A percentile compares a stretch with the other conserved stretches of the same genome.
Evolutionary conservation across 2,113 vertebrate species (phyloP).

Genomic region (Corvus cornix): DNA sequence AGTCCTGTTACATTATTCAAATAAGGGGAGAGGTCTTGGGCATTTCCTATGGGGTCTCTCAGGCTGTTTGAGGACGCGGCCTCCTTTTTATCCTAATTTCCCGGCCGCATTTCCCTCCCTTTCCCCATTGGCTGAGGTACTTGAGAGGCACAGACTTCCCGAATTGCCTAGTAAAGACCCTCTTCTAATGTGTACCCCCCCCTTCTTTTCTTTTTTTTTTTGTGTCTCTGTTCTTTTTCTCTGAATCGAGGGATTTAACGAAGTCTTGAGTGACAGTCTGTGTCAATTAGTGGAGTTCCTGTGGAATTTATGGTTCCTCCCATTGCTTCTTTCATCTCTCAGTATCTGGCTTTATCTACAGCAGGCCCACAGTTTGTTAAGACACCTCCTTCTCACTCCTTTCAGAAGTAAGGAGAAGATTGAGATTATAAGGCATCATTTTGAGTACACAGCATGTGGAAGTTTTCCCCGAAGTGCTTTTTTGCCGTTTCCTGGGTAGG

Average conservation of each 20-base stretch:
- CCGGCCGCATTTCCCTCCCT: neutral
- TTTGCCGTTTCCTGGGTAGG: fast-evolving
- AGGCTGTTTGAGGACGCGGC: neutral
- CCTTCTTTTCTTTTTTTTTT: neutral
- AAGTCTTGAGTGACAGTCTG: neutral
- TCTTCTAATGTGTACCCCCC: neutral
- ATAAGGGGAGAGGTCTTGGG: neutral
- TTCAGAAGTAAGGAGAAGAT: fast-evolving
- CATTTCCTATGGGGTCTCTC: neutral
- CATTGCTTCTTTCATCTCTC: neutral
- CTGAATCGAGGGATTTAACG: neutral
- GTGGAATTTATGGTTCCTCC: neutral
- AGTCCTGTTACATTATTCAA: neutral
- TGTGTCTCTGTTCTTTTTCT: neutral
- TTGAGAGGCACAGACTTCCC: neutral
- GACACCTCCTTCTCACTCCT: neutral
- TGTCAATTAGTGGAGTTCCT: neutral
- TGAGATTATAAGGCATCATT: fast-evolving
- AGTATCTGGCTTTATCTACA: neutral
- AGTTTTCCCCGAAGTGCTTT: neutral
- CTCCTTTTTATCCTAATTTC: neutral
- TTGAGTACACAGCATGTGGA: fast-evolving
- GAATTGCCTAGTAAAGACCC: neutral
- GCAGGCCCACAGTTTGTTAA: neutral
- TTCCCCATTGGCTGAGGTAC: neutral